Evolutionary conservation across 2,113 vertebrate species (phyloP).

Genomic region (Coptodon rendalli): DNA sequence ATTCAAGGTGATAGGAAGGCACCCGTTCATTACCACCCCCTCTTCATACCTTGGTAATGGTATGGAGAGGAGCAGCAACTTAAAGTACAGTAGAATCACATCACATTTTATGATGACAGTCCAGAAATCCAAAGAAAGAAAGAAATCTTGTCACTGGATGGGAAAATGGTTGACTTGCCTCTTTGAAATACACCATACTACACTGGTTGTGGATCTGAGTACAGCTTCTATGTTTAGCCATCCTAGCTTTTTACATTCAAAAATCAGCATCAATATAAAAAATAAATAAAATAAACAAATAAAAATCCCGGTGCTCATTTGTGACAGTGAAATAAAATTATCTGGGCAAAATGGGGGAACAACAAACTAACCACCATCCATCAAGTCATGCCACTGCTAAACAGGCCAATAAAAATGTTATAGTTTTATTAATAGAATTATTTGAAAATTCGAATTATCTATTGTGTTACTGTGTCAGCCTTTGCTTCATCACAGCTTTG

Average conservation of each 20-base stretch:
- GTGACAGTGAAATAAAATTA: neutral
- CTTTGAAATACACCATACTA: neutral
- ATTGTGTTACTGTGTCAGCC: neutral
- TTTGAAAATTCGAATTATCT: neutral
- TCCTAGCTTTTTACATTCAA: neutral
- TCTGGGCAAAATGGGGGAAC: neutral
- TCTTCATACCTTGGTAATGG: neutral
- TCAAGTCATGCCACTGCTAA: neutral
- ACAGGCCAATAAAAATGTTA: neutral
- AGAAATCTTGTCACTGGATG: neutral
- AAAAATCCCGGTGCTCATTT: neutral
- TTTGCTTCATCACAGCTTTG: conserved; percentile 20
- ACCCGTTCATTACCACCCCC: neutral
- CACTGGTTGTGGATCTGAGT: neutral
- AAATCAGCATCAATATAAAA: neutral
- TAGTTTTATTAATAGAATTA: neutral
- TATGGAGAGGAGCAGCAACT: neutral
- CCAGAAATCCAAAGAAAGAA: neutral
- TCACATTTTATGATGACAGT: neutral
- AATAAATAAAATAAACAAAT: neutral
- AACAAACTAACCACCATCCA: neutral
- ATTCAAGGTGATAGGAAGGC: neutral
- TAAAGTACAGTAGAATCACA: neutral
- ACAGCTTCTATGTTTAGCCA: neutral
- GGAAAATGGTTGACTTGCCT: neutral